Conservation (phyloP, 2,113 vertebrate genomes). For the Pangasianodon hypophthalmus region DNA sequence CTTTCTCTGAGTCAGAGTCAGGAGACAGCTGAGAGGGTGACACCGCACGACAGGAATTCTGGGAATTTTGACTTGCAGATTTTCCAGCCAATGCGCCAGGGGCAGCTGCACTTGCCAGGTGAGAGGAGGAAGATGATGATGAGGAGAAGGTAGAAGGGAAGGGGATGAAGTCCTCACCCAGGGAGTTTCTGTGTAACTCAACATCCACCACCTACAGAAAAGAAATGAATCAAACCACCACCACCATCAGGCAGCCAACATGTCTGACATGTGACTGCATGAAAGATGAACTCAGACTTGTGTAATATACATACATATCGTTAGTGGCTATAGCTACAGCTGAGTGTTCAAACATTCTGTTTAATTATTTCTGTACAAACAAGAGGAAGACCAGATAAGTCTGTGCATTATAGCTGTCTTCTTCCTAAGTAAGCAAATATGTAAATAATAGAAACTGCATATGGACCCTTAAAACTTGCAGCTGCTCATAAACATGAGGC, state of each 20-base stretch:
- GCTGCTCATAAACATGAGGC: too few species aligned
- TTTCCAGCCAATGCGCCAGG: conserved; percentile 68
- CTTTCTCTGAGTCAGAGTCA: conserved; percentile 83
- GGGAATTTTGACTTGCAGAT: conserved; percentile 70
- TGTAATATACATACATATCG: not conserved
- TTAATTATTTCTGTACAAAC: not conserved
- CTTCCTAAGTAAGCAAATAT: not conserved
- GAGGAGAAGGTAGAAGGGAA: conserved; percentile 76
- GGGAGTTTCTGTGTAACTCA: conserved; percentile 89
- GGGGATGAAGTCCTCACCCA: conserved; percentile 83
- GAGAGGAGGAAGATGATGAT: conserved; percentile 61
- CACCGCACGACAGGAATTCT: conserved; percentile 74
- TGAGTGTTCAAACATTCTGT: not conserved
- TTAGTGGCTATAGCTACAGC: not conserved
- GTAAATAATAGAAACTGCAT: not conserved
- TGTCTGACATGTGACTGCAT: not conserved
- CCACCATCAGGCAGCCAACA: not conserved
- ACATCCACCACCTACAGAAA: conserved; percentile 90
- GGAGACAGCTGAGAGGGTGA: conserved; percentile 78
- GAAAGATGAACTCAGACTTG: not conserved
- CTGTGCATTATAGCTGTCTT: not conserved
- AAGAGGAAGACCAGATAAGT: not conserved
- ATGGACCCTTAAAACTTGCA: not conserved
- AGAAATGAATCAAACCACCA: not conserved
- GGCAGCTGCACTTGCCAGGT: conserved; percentile 70